A percentile compares a stretch with the other conserved stretches of the same genome.
Evolutionary conservation across 2,888 invertebrate genomes (phyloP).

Genomic region (Noctua janthina): DNA sequence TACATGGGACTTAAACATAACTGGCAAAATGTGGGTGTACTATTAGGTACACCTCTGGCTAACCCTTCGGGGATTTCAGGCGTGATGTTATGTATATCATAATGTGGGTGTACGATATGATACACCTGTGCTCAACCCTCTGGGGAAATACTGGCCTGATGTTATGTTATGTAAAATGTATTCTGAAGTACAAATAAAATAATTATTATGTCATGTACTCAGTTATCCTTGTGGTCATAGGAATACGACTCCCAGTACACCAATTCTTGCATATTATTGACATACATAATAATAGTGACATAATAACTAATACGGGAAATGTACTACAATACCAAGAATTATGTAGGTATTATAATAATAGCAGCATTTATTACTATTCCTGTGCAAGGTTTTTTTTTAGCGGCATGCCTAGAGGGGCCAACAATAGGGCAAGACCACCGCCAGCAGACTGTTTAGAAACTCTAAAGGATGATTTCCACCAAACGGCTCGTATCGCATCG

Average conservation of each 20-base stretch:
- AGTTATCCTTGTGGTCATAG: background rate
- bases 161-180: background rate
- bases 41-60: background rate
- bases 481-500: too few species aligned
- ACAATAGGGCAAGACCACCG: too few species aligned
- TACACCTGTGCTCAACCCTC: background rate
- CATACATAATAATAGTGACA: background rate
- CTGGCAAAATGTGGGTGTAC: background rate
- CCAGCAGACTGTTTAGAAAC: too few species aligned
- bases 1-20: too few species aligned
- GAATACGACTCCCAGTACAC: constrained; percentile 10
- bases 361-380: too few species aligned
- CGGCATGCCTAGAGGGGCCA: too few species aligned
- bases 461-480: too few species aligned
- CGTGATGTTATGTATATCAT: background rate
- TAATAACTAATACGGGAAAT: too few species aligned
- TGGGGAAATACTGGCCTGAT: background rate
- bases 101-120: too few species aligned
- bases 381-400: too few species aligned
- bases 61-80: background rate
- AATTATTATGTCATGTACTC: background rate
- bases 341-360: too few species aligned
- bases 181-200: constrained; percentile 3
- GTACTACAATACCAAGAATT: too few species aligned
- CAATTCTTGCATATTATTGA: background rate